These are phyloP conservation scores for Tetramorium alpestre DNA, from an alignment of 1,140 invertebrate genomes.

Conservation along the genomic window DNA sequence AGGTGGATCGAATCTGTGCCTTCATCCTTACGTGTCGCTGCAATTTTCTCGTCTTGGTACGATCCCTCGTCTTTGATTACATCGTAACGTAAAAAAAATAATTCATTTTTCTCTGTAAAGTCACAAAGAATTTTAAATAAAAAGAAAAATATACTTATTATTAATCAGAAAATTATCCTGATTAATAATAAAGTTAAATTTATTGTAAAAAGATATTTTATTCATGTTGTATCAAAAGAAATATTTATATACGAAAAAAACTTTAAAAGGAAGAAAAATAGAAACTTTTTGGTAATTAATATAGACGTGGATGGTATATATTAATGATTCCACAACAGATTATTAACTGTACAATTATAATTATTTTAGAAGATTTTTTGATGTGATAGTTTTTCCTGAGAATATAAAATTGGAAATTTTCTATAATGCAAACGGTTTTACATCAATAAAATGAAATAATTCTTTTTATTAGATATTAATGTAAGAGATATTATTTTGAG, in stretches of 20 bases:
- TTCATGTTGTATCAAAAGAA: neutral
- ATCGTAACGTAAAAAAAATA: neutral
- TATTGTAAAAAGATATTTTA: neutral
- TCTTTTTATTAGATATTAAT: too few species aligned
- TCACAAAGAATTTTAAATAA: too few species aligned
- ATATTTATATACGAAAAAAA: neutral
- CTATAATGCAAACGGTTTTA: too few species aligned
- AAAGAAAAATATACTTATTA: neutral
- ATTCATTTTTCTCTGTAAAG: neutral
- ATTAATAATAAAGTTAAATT: neutral
- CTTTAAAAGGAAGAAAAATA: neutral
- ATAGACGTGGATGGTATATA: too few species aligned
- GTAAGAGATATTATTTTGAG: neutral
- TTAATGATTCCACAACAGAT: too few species aligned
- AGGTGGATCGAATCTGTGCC: constrained; percentile 92
- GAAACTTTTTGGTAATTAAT: neutral
- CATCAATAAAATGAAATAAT: too few species aligned
- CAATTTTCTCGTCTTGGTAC: constrained; percentile 89
- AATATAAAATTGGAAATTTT: too few species aligned
- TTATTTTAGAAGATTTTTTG: too few species aligned
- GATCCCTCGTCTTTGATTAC: neutral
- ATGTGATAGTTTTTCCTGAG: too few species aligned
- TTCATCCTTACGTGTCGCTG: constrained; percentile 94
- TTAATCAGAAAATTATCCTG: neutral
- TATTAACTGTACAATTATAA: too few species aligned